A percentile compares a stretch with the other conserved stretches of the same genome.
phyloP scores from a whole-genome alignment of 2,888 invertebrate species.

The Imbricaverruca yamaguchii region DNA sequence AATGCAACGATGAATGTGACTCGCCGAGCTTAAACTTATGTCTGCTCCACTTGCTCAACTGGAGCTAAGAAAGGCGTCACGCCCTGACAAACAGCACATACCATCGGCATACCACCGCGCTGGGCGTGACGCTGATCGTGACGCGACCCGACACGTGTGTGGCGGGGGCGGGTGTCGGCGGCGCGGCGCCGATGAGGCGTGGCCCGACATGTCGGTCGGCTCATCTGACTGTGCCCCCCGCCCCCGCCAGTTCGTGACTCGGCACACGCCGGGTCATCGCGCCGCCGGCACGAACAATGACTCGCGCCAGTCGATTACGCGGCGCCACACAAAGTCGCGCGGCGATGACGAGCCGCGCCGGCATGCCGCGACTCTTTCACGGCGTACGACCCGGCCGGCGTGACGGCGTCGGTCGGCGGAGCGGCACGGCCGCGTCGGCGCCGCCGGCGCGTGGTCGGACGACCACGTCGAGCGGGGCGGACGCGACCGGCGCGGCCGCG shows the following conservation, averaged over 20 bases:
- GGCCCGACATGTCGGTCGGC: too few relatives aligned
- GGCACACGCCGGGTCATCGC: conserved; percentile 81
- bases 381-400: background rate
- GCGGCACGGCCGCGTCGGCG: conserved; percentile 54
- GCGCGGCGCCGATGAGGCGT: conserved; percentile 46
- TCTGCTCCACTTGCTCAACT: too few relatives aligned
- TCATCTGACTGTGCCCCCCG: conserved; percentile 54
- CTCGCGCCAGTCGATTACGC: conserved; percentile 38
- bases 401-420: background rate
- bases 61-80: too few relatives aligned
- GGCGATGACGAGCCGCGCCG: conserved; percentile 46
- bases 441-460: conserved; percentile 65
- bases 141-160: too few relatives aligned
- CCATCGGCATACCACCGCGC: too few relatives aligned
- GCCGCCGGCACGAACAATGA: conserved; percentile 43
- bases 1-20: too few relatives aligned
- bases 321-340: conserved; percentile 77
- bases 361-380: background rate
- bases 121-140: too few relatives aligned
- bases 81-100: too few relatives aligned
- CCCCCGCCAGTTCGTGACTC: conserved; percentile 95
- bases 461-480: conserved; percentile 38
- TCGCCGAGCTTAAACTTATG: too few relatives aligned
- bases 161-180: conserved; percentile 83
- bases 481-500: conserved; percentile 62